Conservation (phyloP, 2,888 invertebrate species). For the Polia nebulosa region DNA sequence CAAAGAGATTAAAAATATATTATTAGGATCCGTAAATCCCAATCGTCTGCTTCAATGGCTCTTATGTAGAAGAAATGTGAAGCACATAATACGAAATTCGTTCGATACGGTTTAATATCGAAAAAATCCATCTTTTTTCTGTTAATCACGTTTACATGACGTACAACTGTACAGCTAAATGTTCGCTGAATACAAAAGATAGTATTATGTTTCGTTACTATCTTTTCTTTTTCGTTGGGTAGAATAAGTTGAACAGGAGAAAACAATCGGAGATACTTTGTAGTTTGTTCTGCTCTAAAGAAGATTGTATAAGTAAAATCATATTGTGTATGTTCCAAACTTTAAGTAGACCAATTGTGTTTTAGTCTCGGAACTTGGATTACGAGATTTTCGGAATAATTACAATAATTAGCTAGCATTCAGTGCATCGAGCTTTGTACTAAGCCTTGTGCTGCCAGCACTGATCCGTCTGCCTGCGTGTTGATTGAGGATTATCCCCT, state of each 20-base stretch:
- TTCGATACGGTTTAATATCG: constrained; percentile 61
- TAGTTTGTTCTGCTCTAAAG: constrained; percentile 28
- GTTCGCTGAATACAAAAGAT: constrained; percentile 55
- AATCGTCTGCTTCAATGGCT: constrained; percentile 56
- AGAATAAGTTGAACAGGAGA: constrained; percentile 27
- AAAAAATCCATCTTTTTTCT: constrained; percentile 54
- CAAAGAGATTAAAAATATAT: constrained; percentile 69
- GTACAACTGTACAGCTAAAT: constrained; percentile 49
- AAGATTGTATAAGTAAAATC: constrained; percentile 26
- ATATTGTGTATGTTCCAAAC: not conserved
- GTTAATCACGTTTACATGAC: constrained; percentile 56
- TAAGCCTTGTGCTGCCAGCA: constrained; percentile 16
- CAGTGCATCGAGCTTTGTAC: constrained; percentile 14
- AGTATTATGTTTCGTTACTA: constrained; percentile 40
- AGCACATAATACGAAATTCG: constrained; percentile 44
- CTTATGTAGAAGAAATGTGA: constrained; percentile 56
- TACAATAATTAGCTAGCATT: constrained; percentile 25
- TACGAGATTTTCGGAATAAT: constrained; percentile 24
- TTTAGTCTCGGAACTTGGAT: not conserved
- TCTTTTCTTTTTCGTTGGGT: constrained; percentile 32
- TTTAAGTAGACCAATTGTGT: not conserved
- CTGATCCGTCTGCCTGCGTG: constrained; percentile 28
- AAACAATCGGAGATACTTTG: constrained; percentile 26
- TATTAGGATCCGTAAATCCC: constrained; percentile 61
- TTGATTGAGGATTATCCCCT: constrained; percentile 48